Percentiles rank a stretch among this genome's conserved stretches.
These are phyloP conservation scores for Glossophaga mutica DNA, from an alignment of 2,797 vertebrate species.

Conservation along the genomic window DNA sequence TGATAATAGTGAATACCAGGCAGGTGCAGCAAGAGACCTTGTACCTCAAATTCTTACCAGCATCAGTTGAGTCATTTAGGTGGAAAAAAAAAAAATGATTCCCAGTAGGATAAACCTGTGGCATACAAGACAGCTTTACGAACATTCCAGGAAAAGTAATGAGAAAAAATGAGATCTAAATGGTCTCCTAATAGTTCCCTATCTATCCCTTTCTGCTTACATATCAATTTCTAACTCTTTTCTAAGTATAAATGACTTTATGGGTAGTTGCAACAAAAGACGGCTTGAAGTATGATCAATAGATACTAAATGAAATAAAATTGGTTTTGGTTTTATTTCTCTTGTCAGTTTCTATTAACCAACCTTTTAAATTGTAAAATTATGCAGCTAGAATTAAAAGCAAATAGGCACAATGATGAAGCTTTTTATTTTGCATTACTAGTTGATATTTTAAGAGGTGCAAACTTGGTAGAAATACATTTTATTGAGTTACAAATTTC, in stretches of 20 bases:
- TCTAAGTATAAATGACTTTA: not conserved
- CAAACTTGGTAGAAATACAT: not conserved
- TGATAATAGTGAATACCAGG: not conserved
- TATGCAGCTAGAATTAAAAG: slow-evolving; percentile 41
- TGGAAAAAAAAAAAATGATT: not conserved
- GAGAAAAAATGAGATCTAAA: not conserved
- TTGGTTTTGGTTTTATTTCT: slow-evolving; percentile 53
- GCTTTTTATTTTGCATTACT: slow-evolving; percentile 4
- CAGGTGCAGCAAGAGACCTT: not conserved
- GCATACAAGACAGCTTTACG: not conserved
- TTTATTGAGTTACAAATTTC: not conserved
- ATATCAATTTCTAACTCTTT: not conserved
- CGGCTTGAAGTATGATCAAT: slow-evolving; percentile 25
- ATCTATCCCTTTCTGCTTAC: slow-evolving; percentile 11
- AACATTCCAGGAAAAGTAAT: not conserved
- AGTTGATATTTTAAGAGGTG: not conserved
- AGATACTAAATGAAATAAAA: slow-evolving; percentile 52
- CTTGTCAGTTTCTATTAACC: slow-evolving; percentile 63
- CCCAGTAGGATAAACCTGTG: not conserved
- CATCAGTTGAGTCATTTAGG: not conserved
- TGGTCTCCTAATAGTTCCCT: slow-evolving; percentile 6
- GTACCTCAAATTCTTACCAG: not conserved
- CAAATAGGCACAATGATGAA: slow-evolving; percentile 32
- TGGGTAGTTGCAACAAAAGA: not conserved
- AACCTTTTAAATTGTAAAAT: slow-evolving; percentile 71